These are phyloP conservation scores for Mythimna vitellina DNA, from an alignment of 2,888 invertebrate genomes.

Conservation along the genomic window DNA sequence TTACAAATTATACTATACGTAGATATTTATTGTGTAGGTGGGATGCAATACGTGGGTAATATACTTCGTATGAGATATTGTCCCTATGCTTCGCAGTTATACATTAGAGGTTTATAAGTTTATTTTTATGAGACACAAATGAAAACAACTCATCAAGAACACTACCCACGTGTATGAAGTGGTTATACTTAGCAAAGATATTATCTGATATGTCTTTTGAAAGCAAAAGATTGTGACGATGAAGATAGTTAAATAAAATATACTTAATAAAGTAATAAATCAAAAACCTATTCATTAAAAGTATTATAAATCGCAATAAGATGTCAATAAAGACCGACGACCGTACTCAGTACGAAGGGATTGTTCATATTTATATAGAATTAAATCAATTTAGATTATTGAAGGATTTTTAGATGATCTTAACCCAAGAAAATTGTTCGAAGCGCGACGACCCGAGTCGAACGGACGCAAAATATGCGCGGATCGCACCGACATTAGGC, in stretches of 20 bases:
- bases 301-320: neutral
- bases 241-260: neutral
- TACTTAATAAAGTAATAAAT: neutral
- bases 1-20: conserved; percentile 32
- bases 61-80: conserved; percentile 32
- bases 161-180: neutral
- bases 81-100: conserved; percentile 14
- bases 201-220: neutral
- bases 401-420: neutral
- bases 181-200: neutral
- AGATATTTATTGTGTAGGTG: conserved; percentile 40
- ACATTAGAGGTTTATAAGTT: conserved; percentile 15
- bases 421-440: conserved; percentile 26
- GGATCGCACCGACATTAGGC: conserved; percentile 63
- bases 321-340: neutral
- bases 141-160: conserved; percentile 22
- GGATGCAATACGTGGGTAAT: conserved; percentile 35
- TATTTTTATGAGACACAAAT: conserved; percentile 35
- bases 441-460: conserved; percentile 43
- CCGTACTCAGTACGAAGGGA: neutral
- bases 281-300: neutral
- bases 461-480: conserved; percentile 68
- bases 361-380: neutral
- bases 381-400: neutral
- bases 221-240: neutral